A percentile compares a stretch with the other conserved stretches of the same genome.
Evolutionary conservation across 2,113 vertebrate species (phyloP).

Genomic region (Phylloscopus trochiloides): DNA sequence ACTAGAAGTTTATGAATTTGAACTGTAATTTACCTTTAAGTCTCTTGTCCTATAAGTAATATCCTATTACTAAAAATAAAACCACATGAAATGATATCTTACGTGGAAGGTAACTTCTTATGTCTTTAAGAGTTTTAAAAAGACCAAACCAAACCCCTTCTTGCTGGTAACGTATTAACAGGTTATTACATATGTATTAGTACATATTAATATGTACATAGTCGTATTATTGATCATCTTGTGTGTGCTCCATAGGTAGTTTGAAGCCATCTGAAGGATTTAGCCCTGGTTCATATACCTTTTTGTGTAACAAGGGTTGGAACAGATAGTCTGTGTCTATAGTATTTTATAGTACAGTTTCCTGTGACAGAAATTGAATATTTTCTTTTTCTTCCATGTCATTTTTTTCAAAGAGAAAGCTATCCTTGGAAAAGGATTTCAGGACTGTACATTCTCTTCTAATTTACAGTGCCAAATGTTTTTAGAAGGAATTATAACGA

Average conservation of each 20-base stretch:
- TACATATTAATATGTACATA: accelerated
- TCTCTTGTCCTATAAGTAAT: not conserved
- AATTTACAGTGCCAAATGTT: not conserved
- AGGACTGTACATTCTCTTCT: not conserved
- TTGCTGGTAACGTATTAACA: not conserved
- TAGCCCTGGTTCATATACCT: not conserved
- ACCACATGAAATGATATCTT: not conserved
- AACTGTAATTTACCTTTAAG: not conserved
- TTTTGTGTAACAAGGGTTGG: not conserved
- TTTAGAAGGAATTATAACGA: not conserved
- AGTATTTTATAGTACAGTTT: not conserved
- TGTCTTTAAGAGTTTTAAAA: not conserved
- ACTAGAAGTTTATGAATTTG: not conserved
- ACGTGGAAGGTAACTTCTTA: not conserved
- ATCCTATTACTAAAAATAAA: not conserved
- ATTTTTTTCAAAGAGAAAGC: not conserved
- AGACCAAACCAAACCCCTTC: not conserved
- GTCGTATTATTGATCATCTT: not conserved
- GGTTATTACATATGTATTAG: not conserved
- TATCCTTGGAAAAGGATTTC: not conserved
- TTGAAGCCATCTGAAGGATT: not conserved
- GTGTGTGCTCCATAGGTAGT: not conserved
- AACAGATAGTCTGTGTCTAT: not conserved
- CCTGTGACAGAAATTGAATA: not conserved
- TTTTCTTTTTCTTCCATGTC: not conserved